phyloP scores from a whole-genome alignment of 2,888 invertebrate species.

The Netelia fuscicornis region DNA sequence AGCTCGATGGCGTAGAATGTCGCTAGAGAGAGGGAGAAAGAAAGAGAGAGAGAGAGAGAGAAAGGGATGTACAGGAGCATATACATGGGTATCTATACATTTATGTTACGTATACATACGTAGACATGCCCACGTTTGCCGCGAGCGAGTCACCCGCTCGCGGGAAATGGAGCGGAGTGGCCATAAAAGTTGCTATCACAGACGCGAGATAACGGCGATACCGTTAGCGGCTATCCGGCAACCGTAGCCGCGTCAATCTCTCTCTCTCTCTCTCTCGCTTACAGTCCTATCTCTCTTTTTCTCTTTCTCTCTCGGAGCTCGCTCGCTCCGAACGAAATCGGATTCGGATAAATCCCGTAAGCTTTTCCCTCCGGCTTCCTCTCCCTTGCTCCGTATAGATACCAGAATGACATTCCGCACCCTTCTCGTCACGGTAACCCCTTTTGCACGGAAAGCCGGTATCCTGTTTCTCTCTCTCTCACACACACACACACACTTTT shows the following conservation, averaged over 20 bases:
- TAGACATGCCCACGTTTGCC: slow-evolving; percentile 39
- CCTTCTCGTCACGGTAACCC: slow-evolving; percentile 37
- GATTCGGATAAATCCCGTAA: slow-evolving; percentile 67
- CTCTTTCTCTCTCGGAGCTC: slow-evolving; percentile 22
- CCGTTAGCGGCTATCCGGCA: slow-evolving; percentile 69
- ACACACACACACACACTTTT: not conserved
- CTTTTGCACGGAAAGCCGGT: slow-evolving; percentile 15
- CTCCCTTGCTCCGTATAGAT: not conserved
- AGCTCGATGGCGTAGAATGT: slow-evolving; percentile 8
- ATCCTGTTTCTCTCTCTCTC: not conserved
- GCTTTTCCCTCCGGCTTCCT: slow-evolving; percentile 47
- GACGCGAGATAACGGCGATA: slow-evolving; percentile 75
- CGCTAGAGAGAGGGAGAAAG: not conserved
- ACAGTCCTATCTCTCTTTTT: slow-evolving; percentile 3
- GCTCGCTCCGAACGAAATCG: slow-evolving; percentile 57
- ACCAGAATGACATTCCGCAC: slow-evolving; percentile 32
- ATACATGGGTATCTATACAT: not conserved
- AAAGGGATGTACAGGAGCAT: not conserved
- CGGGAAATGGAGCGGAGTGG: slow-evolving; percentile 76
- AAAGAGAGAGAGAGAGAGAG: slow-evolving; percentile 1
- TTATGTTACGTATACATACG: not conserved
- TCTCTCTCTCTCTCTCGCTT: slow-evolving; percentile 20
- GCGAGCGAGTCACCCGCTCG: slow-evolving; percentile 67
- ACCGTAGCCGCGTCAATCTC: slow-evolving; percentile 46
- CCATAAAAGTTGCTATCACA: slow-evolving; percentile 79